Conservation (phyloP, 2,113 vertebrate genomes). For the Crotalus helleri region DNA sequence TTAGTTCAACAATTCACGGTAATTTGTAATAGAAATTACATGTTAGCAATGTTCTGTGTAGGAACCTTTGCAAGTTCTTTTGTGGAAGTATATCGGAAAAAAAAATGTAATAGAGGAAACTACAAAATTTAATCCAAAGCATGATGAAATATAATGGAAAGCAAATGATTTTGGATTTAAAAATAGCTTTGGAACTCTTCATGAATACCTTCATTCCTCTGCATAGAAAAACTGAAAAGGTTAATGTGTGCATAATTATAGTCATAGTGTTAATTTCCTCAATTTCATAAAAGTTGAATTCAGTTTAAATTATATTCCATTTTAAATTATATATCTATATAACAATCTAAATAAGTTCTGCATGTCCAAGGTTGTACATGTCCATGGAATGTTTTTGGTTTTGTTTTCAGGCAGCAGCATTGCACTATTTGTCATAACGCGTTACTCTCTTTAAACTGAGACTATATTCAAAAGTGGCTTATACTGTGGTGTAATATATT, state of each 20-base stretch:
- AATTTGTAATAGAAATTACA: neutral
- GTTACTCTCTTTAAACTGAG: neutral
- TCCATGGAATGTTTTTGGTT: neutral
- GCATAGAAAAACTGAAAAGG: neutral
- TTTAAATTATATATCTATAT: neutral
- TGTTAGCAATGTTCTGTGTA: neutral
- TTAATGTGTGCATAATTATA: neutral
- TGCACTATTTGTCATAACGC: neutral
- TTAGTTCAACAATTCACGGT: neutral
- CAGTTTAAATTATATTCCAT: neutral
- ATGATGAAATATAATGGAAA: neutral
- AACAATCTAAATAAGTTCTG: neutral
- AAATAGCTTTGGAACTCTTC: neutral
- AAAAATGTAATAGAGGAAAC: neutral
- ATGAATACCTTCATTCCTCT: neutral
- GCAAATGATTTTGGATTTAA: slow-evolving; percentile 8
- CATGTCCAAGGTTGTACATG: neutral
- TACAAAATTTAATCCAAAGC: neutral
- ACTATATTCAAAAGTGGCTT: neutral
- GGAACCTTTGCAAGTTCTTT: neutral
- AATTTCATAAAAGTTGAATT: neutral
- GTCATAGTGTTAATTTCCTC: neutral
- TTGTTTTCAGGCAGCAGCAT: neutral
- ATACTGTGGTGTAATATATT: neutral
- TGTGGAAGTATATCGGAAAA: neutral